Evolutionary conservation across 2,797 vertebrate genomes (phyloP).

Genomic region (Echeneis naucrates): DNA sequence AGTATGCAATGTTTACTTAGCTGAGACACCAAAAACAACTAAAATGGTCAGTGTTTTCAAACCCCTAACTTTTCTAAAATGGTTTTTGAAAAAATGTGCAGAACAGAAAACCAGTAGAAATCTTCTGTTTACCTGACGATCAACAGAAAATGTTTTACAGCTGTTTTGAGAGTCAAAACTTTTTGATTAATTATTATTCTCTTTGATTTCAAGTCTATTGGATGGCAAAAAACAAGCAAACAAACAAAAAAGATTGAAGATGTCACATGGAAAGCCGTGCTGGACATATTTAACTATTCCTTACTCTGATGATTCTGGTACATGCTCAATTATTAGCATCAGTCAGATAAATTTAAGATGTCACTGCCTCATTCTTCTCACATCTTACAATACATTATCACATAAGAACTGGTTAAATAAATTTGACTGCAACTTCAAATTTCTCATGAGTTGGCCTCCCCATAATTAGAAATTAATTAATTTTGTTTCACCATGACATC

Average conservation of each 20-base stretch:
- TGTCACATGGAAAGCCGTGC: background rate
- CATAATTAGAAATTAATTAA: conserved; percentile 13
- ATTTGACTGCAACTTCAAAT: background rate
- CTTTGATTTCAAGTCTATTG: background rate
- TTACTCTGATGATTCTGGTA: background rate
- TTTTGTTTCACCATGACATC: conserved; percentile 52
- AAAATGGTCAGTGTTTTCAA: background rate
- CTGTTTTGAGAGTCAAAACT: background rate
- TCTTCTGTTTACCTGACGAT: background rate
- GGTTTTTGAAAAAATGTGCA: background rate
- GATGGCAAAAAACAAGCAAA: background rate
- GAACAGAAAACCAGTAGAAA: no score
- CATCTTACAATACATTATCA: conserved; percentile 12
- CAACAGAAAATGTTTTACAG: background rate
- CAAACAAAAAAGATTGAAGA: background rate
- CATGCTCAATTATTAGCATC: background rate
- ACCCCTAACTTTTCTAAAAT: background rate
- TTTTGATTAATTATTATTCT: no score
- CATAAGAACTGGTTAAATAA: conserved; percentile 12
- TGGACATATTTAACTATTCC: background rate
- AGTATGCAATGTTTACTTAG: background rate
- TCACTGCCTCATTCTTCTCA: conserved; percentile 22
- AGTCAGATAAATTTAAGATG: conserved; percentile 29
- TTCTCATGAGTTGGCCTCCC: background rate
- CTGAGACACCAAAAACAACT: background rate